Base-by-base conservation (phyloP, 2,797 vertebrate genomes). In the Siniperca obscura region DNA sequence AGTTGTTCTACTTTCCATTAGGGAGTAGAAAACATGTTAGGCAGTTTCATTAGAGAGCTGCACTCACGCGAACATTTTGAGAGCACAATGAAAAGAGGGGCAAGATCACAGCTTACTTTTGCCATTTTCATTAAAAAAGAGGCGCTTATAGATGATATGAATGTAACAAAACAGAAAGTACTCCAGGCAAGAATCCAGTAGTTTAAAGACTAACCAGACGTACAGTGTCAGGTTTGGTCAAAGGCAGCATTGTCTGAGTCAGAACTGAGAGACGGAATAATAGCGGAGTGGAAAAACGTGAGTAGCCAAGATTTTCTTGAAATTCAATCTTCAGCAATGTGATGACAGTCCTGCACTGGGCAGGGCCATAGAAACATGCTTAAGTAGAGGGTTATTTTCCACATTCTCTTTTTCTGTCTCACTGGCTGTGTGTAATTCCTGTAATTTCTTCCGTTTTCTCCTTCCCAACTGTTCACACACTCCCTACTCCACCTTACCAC, bases 291-390 rank as follows among this genome's bases (percentile, higher is more conserved):
- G 92, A 94, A 93, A 94, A 93, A 92, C 68, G 52, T 40, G 55
- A 87, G 87, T 60, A 59, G 91, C 91, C 93, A 90, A 93, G 89
- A 87, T 91, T 93, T 94, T 91, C 88, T 88, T 95, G 94, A 94
- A 95, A 95, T 90, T 87, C 81, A 93, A 95, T 92, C 92, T 93
- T 61, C 72, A 83, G 91, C 76, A 78, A 84, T 83, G 88, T 89
- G 91, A 93, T 93, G 93, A 94, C 90, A 92, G 94, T 91, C 85
- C 88, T 84, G 74, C 80, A 70, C 86, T 88, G 88, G 89, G 91
- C 89, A 88, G 91, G 85, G 87, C 81, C 85, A 90, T 78, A 86
- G 91, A 90, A 93, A 91, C 92, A 89, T 53, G 84, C 87, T 87
- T 76, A 90, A 94, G 81, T 82, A 71, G 76, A 91, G 89, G 79